These are phyloP conservation scores for Yoshiicerus persimilis DNA, from an alignment of 1,140 invertebrate genomes.

Conservation along the genomic window DNA sequence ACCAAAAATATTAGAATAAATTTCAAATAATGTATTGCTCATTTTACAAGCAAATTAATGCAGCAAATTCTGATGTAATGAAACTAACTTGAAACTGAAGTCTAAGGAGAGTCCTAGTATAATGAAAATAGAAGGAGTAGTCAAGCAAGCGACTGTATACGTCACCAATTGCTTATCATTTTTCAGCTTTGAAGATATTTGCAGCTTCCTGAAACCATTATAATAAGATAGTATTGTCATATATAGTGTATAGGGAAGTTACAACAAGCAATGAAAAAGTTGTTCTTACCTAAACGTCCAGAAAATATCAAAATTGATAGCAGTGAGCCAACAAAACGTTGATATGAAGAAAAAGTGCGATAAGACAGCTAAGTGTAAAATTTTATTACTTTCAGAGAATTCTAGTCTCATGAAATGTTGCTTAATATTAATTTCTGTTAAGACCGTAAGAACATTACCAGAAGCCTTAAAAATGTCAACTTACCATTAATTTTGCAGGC, in stretches of 20 bases:
- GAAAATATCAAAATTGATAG: conserved; percentile 39
- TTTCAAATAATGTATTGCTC: too few species aligned
- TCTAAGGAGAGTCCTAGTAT: neutral
- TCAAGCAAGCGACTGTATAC: neutral
- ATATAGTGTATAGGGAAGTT: neutral
- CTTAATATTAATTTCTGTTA: too few species aligned
- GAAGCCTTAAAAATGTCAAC: too few species aligned
- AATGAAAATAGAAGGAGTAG: neutral
- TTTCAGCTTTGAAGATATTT: neutral
- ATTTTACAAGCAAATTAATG: too few species aligned
- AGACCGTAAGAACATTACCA: neutral
- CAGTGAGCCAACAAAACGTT: conserved; percentile 26
- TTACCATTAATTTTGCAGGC: too few species aligned
- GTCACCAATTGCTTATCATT: neutral
- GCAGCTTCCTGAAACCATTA: neutral
- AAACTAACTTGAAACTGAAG: neutral
- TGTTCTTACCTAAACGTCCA: neutral
- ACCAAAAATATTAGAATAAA: too few species aligned
- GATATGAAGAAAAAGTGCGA: conserved; percentile 15
- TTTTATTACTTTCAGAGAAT: neutral
- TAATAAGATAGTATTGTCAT: neutral
- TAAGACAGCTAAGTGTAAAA: neutral
- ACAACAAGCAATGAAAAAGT: neutral
- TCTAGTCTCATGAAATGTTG: neutral
- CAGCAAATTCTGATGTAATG: too few species aligned